Conservation (phyloP, 2,113 vertebrate species). For the Scomber scombrus region DNA sequence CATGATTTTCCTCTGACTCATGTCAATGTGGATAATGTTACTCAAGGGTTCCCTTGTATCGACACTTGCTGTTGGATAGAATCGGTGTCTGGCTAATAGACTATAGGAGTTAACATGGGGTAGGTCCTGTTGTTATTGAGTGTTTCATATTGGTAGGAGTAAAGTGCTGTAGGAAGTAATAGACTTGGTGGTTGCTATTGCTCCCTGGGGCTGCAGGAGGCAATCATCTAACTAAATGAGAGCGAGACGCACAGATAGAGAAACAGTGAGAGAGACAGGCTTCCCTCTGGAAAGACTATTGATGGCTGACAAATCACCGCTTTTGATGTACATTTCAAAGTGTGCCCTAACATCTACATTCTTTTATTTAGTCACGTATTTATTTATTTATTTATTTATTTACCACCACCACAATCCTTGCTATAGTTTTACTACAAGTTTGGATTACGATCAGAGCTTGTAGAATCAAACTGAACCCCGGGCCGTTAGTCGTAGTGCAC, state of each 20-base stretch:
- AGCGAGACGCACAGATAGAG: constrained; percentile 60
- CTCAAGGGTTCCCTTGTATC: constrained; percentile 71
- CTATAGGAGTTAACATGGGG: constrained; percentile 76
- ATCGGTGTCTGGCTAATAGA: constrained; percentile 77
- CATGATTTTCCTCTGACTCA: constrained; percentile 56
- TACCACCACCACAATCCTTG: neutral
- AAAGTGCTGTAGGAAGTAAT: constrained; percentile 85
- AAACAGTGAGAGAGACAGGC: constrained; percentile 38
- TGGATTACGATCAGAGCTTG: constrained; percentile 69
- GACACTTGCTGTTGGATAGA: constrained; percentile 66
- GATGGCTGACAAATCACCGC: constrained; percentile 76
- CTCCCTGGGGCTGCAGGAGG: constrained; percentile 78
- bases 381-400: constrained; percentile 57
- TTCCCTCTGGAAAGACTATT: constrained; percentile 72
- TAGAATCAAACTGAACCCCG: constrained; percentile 55
- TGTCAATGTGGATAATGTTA: constrained; percentile 72
- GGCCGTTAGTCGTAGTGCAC: constrained; percentile 53
- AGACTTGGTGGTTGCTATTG: constrained; percentile 79
- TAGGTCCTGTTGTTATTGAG: constrained; percentile 81
- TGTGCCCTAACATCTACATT: constrained; percentile 66
- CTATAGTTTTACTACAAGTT: constrained; percentile 54
- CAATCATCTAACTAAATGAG: constrained; percentile 84
- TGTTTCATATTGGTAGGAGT: constrained; percentile 83
- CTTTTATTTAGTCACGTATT: constrained; percentile 62
- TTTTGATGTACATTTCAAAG: constrained; percentile 81